These are phyloP conservation scores for Lucifuga dentata DNA, from an alignment of 2,113 vertebrate genomes.

Conservation along the genomic window DNA sequence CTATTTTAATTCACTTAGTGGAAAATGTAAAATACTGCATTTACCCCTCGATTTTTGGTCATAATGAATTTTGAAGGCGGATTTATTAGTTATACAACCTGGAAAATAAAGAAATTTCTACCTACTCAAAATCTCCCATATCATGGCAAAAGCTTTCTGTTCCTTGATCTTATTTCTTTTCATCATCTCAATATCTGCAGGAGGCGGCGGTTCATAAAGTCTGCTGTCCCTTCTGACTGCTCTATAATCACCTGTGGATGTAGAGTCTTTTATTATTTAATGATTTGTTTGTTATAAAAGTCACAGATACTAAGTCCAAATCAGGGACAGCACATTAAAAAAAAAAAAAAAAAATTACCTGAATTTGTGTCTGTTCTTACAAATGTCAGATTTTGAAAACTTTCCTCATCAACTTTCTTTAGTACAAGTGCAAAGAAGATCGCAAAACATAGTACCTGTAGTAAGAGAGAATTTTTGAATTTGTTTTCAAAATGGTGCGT, in stretches of 20 bases:
- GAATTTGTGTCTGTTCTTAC: slow-evolving; percentile 32
- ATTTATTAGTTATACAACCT: too few relatives aligned
- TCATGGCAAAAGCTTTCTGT: slow-evolving; percentile 89
- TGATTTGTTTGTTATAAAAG: too few relatives aligned
- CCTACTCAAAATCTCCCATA: slow-evolving; percentile 91
- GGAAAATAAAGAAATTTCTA: neutral
- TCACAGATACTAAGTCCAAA: too few relatives aligned
- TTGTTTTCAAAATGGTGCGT: too few relatives aligned
- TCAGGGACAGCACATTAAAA: too few relatives aligned
- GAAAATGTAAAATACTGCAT: too few relatives aligned
- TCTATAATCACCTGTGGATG: slow-evolving; percentile 75
- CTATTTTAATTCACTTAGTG: too few relatives aligned
- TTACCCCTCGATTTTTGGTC: too few relatives aligned
- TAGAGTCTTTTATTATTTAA: neutral
- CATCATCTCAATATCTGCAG: slow-evolving; percentile 87
- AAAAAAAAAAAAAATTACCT: too few relatives aligned
- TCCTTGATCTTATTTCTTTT: slow-evolving; percentile 85
- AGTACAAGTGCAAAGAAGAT: slow-evolving; percentile 92
- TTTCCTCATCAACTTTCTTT: slow-evolving; percentile 89
- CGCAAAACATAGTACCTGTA: slow-evolving; percentile 90
- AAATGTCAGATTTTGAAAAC: slow-evolving; percentile 70
- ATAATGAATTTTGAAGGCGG: too few relatives aligned
- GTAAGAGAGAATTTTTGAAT: slow-evolving; percentile 15
- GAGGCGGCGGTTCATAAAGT: slow-evolving; percentile 86
- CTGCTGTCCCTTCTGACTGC: slow-evolving; percentile 71